Evolutionary conservation across 1,140 invertebrate genomes (phyloP), one percentile per base, ranked within the genome.

Genomic region (Polypedilum pembai): DNA sequence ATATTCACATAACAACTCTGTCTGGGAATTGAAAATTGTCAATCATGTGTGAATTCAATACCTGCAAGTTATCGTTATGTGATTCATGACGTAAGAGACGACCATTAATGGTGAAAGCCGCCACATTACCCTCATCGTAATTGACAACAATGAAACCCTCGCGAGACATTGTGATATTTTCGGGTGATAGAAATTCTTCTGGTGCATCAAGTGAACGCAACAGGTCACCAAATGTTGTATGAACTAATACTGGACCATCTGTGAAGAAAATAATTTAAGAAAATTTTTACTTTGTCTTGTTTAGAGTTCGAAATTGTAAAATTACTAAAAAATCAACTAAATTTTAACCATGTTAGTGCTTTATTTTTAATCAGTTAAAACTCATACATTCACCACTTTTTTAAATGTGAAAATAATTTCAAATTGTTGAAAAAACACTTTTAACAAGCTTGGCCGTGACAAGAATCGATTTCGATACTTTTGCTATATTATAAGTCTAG

Each of bases 161-260:
- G 15, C 97, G 86, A 8, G 94, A 96, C 87, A 99, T 91, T 15
- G 93, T 90, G 75, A 98, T 92, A 80, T 95, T 91, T 80, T 94
- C 91, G 1, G 96, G 94, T n/a, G 90, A 91, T n/a, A 85, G 84
- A 79, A 93, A 94, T 41, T 90, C 88, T 76, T 85, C 84, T 0
- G 93, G 92, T 15, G 92, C 86, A 77, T 96, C 94, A 63, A 98
- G 82, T 1, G 94, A 96, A 74, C 96, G 88, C 40, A 99, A 83
- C n/a, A 99, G 84, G 83, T 99, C 97, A 33, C 97, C 97, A 83
- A 95, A 95, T n/a, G 96, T 97, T 65, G 97, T 98, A 83, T 99
- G 97, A 33, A 99, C 94, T 40, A 98, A 86, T 73, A 98, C 94
- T 7, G 94, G 94, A n/a, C 96, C 95, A 84, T 91, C 95, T 97